Base-by-base conservation (phyloP, 2,113 vertebrate species). In the Colaptes auratus region DNA sequence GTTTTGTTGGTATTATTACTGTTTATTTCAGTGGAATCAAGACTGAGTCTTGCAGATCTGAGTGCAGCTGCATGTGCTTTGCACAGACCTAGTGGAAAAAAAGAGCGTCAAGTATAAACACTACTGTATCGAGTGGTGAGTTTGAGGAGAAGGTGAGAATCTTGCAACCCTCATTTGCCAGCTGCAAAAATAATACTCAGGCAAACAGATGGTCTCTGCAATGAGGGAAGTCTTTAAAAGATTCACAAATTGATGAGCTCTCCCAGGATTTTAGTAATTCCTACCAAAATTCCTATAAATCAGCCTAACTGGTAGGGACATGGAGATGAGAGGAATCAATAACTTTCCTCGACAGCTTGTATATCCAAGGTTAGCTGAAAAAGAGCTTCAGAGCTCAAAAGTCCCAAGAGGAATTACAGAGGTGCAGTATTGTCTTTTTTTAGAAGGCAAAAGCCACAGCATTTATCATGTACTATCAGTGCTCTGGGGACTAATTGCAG, bases 61-160 rank as follows among this genome's bases (percentile, higher is more conserved):
- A 67, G 44, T 1, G 1, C 58, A 74, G 33, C 56, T 96, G 76
- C 28, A 7, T 83, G 74, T 75, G 9, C 33, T 90, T 39, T 46
- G 27, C 44, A 76, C 12, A 71, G 48, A 71, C 31, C 61, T 58
- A 19, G n/a, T 63, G 31, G 75, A 52, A 77, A 92, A 75, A 69
- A 33, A 35, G n/a, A 24, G 35, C 53, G n/a, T 59, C 0, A 1
- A 78, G 39, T 58, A 59, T 88, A 94, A 96, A 96, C 84, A 96
- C 88, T 95, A 42, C 31, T 0, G n/a, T 79, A 70, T 75, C 53
- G 27, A 70, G 76, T 82, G 64, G n/a, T 86, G 55, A 55, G 65
- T 86, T 86, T 95, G 88, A 69, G 50, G 63, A 88, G 88, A 95
- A 96, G 86, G 92, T 94, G 93, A 95, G 90, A 91, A 63, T 66